Conservation (phyloP, 2,797 vertebrate genomes). For the Melanotaenia pygmaea region DNA sequence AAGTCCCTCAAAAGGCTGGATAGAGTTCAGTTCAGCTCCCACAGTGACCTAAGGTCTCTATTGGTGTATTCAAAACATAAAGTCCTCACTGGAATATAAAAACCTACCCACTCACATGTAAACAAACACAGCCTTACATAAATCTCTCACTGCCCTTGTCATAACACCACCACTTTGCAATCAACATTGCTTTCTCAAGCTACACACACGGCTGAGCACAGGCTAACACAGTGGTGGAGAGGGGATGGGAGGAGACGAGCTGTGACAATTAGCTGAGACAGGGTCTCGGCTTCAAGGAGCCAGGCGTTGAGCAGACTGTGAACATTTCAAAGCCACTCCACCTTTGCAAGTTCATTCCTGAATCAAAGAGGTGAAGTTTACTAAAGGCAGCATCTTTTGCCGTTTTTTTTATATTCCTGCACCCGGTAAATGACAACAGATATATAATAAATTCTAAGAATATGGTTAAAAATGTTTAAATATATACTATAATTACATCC, state of each 20-base stretch:
- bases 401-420: neutral
- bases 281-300: constrained; percentile 19
- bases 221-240: constrained; percentile 34
- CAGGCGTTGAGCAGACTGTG: constrained; percentile 19
- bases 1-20: neutral
- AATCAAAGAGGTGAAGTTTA: constrained; percentile 18
- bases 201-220: constrained; percentile 54
- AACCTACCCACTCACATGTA: constrained; percentile 10
- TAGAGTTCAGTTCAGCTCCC: neutral
- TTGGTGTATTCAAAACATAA: neutral
- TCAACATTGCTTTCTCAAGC: constrained; percentile 57
- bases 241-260: constrained; percentile 34
- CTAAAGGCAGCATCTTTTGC: neutral
- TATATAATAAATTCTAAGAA: neutral
- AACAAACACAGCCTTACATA: constrained; percentile 48
- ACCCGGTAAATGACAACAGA: neutral
- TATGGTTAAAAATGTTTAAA: neutral
- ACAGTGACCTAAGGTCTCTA: neutral
- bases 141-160: constrained; percentile 61
- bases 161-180: constrained; percentile 65
- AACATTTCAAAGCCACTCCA: constrained; percentile 23
- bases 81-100: constrained; percentile 1
- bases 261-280: constrained; percentile 43
- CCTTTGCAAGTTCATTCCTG: constrained; percentile 3
- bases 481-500: neutral